phyloP scores from a whole-genome alignment of 2,888 invertebrate species.

The Erpobdella octoculata region DNA sequence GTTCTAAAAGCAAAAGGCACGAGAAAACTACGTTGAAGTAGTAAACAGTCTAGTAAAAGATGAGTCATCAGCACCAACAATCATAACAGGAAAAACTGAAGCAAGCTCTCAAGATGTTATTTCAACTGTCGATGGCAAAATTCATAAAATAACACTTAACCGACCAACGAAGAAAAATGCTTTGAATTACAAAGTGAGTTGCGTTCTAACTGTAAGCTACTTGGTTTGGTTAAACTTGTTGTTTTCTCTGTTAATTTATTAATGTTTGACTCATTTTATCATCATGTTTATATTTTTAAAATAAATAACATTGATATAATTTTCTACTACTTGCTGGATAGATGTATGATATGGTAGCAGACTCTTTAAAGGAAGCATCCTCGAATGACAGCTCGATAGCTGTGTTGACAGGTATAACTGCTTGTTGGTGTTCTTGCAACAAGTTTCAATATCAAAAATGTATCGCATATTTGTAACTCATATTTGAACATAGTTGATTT shows the following conservation, averaged over 20 bases:
- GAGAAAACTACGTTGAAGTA: slow-evolving; percentile 53
- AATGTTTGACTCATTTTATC: too few relatives aligned
- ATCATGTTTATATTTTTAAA: too few relatives aligned
- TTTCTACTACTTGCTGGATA: slow-evolving; percentile 39
- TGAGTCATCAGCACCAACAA: slow-evolving; percentile 27
- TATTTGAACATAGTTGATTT: too few relatives aligned
- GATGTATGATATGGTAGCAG: slow-evolving; percentile 64
- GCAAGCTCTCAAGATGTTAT: slow-evolving; percentile 36
- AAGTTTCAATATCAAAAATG: too few relatives aligned
- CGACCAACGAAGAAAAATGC: slow-evolving; percentile 75
- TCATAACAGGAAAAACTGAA: not conserved
- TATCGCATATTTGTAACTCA: too few relatives aligned
- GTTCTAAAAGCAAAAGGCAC: slow-evolving; percentile 54
- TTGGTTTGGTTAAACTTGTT: not conserved
- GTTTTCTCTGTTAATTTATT: too few relatives aligned
- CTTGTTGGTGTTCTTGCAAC: too few relatives aligned
- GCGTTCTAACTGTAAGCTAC: slow-evolving; percentile 15
- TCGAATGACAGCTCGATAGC: slow-evolving; percentile 62
- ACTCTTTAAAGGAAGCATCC: slow-evolving; percentile 64
- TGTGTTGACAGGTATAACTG: slow-evolving; percentile 69
- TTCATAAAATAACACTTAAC: slow-evolving; percentile 58
- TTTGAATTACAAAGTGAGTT: slow-evolving; percentile 55
- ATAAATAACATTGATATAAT: not conserved
- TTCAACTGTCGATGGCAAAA: slow-evolving; percentile 40
- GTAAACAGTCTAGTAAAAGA: slow-evolving; percentile 50